phyloP scores from a whole-genome alignment of 1,140 invertebrate species.

The Charaxes varanes region DNA sequence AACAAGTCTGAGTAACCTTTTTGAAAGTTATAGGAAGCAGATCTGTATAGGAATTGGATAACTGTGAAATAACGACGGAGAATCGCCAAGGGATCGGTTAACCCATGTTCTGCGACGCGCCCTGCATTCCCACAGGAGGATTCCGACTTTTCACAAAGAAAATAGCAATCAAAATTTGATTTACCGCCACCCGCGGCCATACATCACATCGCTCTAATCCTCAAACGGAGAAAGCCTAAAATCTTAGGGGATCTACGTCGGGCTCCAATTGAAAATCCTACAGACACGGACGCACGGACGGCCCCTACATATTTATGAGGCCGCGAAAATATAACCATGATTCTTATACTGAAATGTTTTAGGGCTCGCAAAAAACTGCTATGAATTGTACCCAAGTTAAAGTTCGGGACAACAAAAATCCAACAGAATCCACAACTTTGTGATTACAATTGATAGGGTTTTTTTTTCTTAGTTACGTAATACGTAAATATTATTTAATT shows the following conservation, averaged over 20 bases:
- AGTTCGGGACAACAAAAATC: no score
- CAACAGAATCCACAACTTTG: no score
- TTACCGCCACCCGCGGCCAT: constrained; percentile 69
- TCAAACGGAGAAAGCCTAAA: constrained; percentile 55
- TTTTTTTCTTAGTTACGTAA: no score
- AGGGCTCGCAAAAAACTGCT: not conserved
- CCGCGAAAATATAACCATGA: constrained; percentile 30
- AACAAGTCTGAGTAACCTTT: no score
- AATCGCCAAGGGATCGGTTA: constrained; percentile 61
- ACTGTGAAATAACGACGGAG: constrained; percentile 30
- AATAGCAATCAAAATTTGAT: constrained; percentile 74
- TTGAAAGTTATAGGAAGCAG: no score
- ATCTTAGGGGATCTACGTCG: constrained; percentile 52
- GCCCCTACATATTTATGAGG: constrained; percentile 62
- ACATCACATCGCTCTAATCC: constrained; percentile 67
- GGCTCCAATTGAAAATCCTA: constrained; percentile 64
- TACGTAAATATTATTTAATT: no score
- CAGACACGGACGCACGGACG: constrained; percentile 35
- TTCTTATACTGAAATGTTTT: not conserved
- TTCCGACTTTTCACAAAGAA: constrained; percentile 66
- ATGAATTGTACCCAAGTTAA: no score
- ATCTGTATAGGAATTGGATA: constrained; percentile 23
- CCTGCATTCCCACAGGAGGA: constrained; percentile 43
- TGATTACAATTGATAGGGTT: no score
- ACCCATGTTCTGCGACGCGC: constrained; percentile 48